Conservation (phyloP, 2,888 invertebrate genomes). For the Diarsia dahlii region DNA sequence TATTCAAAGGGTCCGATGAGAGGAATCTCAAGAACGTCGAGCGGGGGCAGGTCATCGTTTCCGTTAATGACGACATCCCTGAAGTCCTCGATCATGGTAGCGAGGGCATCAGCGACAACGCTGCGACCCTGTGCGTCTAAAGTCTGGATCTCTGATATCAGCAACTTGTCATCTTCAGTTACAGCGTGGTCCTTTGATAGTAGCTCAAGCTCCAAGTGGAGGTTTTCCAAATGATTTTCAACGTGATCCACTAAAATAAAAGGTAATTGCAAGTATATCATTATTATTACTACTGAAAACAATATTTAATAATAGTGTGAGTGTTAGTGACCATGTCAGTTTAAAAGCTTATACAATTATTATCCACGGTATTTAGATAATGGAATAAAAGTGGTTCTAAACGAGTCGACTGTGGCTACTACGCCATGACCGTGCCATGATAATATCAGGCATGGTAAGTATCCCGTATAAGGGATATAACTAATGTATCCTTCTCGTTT, state of each 20-base stretch:
- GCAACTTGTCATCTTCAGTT: constrained; percentile 47
- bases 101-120: constrained; percentile 66
- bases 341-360: too few species aligned
- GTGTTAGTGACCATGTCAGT: too few species aligned
- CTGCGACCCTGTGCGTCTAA: constrained; percentile 54
- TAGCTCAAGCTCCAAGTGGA: constrained; percentile 53
- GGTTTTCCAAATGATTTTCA: constrained; percentile 35
- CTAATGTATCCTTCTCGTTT: background rate
- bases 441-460: too few species aligned
- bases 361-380: too few species aligned
- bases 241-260: constrained; percentile 23
- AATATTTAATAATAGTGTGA: too few species aligned
- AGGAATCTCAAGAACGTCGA: constrained; percentile 73
- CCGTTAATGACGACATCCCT: constrained; percentile 76
- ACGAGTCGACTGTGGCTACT: too few species aligned
- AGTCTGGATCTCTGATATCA: constrained; percentile 43
- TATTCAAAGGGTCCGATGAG: constrained; percentile 70
- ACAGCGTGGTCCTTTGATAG: constrained; percentile 35
- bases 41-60: constrained; percentile 73
- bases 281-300: background rate
- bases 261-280: background rate
- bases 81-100: constrained; percentile 68
- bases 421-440: too few species aligned
- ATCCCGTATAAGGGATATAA: too few species aligned
- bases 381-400: too few species aligned